Conservation (phyloP, 2,797 vertebrate genomes). For the Pangasius krempfi region DNA sequence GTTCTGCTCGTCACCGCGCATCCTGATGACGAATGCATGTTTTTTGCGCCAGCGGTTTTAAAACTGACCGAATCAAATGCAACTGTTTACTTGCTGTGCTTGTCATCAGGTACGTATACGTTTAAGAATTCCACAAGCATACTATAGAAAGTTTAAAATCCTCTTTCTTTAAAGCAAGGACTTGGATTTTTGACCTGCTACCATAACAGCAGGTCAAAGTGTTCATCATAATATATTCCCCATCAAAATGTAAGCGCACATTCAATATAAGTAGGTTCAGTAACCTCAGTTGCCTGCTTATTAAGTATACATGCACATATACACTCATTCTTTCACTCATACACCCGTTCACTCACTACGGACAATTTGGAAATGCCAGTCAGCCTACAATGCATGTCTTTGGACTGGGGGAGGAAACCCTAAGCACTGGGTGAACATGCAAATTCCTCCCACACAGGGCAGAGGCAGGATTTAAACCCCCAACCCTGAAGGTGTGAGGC, state of each 20-base stretch:
- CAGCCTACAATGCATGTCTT: no score
- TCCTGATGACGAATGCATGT: constrained; percentile 96
- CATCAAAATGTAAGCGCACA: background rate
- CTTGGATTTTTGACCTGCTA: background rate
- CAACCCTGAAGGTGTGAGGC: no score
- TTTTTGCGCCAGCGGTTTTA: constrained; percentile 89
- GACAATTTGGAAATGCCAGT: no score
- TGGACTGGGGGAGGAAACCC: no score
- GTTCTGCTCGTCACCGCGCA: constrained; percentile 84
- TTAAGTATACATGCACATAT: background rate
- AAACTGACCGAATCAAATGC: constrained; percentile 72
- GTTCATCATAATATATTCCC: background rate
- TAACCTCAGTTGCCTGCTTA: background rate
- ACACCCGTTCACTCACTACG: no score
- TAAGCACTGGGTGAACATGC: no score
- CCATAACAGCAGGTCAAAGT: background rate
- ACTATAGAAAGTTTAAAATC: background rate
- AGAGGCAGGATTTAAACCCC: no score
- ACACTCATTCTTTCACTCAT: background rate
- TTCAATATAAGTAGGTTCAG: background rate
- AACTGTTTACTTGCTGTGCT: constrained; percentile 83
- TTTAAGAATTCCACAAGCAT: background rate
- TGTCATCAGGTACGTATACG: constrained; percentile 84
- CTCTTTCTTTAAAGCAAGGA: background rate
- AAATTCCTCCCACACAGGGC: no score